Base-by-base conservation (phyloP, 2,888 invertebrate genomes). In the Sceliomorpha sp. region DNA sequence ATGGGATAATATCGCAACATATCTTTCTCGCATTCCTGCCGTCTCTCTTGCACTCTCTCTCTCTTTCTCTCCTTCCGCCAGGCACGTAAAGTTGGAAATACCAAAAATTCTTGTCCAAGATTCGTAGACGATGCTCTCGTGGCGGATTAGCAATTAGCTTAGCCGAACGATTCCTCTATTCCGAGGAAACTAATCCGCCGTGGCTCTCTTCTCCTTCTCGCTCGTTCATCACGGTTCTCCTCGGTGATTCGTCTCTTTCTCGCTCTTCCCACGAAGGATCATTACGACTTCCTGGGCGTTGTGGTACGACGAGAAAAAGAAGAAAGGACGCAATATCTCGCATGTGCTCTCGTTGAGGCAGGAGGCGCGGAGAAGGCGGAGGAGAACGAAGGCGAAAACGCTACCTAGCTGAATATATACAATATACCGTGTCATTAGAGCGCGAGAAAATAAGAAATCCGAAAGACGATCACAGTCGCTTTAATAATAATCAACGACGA, bases 261-360 rank as follows among this genome's bases (percentile, higher is more conserved):
- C 44, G 36, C 55, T 72, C 76, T 85, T 85, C 85, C 85, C 85
- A 86, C 85, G 83, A 72, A 67, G 72, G 75, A 79, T 86, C 82
- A 84, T 85, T 85, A 86, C 76, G 76, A 84, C 84, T 84, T 86
- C 84, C 85, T 83, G 83, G 75, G 79, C 76, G 78, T 79, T 47
- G 70, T 68, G 56, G 66, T 67, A 74, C 45, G 72, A 70, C 66
- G 72, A 59, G 58, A 66, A 58, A 53, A 58, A 67, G 45, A 59
- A 59, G 64, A 59, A 69, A 53, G 59, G 64, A 62, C 20, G 40
- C 62, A 39, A 69, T 69, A 55, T 68, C 59, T 73, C 60, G 72
- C 72, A 69, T 70, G 73, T 66, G 71, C 70, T 59, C 62, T 66
- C 47, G 66, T 63, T 50, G 40, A 48, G 17, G 37, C 14, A 42